Evolutionary conservation across 2,113 vertebrate species (phyloP), one percentile per base, ranked within the genome.

Genomic region (Argyrosomus japonicus): DNA sequence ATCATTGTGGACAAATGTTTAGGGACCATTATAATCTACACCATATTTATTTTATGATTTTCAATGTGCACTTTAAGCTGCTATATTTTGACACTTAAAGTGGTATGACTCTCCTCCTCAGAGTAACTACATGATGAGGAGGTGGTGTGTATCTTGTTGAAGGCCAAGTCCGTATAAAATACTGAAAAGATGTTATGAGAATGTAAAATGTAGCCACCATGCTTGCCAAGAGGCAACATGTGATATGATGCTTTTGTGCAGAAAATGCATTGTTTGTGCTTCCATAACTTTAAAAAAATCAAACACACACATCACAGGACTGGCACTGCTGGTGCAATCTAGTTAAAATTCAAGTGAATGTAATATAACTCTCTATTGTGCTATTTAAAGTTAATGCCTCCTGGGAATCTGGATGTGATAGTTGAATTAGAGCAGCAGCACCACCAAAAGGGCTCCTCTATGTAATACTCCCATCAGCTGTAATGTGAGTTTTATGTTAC

Each of bases 31-130:
- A 75, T 58, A 74, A 15, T 54, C 47, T 14, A n/a, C 75, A 8
- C 1, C 50, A 82, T 68, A 43, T 50, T 70, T 75, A 80, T 73
- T 83, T 83, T 11, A 87, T 48, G 12, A 83, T 72, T 72, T 47
- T 43, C 43, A 48, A 19, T 67, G 58, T 72, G 77, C 8, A 19
- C 29, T 62, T 60, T 25, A 40, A 18, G 14, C 17, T n/a, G 36
- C 32, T 40, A 2, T 68, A 23, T 63, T 25, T 78, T 82, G 0
- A 72, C 50, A 74, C 29, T 45, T 15, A 3, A 5, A 25, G 13
- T 51, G 67, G 5, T 80, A 15, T 47, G 6, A 64, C 25, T 51
- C 11, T 60, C 5, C 12, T 23, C 58, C 23, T 78, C 53, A 27
- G 23, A 29, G 50, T 45, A 25, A 63, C n/a, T 63, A 51, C 58